phyloP scores from a whole-genome alignment of 2,888 invertebrate genomes.

The Theretra japonica region DNA sequence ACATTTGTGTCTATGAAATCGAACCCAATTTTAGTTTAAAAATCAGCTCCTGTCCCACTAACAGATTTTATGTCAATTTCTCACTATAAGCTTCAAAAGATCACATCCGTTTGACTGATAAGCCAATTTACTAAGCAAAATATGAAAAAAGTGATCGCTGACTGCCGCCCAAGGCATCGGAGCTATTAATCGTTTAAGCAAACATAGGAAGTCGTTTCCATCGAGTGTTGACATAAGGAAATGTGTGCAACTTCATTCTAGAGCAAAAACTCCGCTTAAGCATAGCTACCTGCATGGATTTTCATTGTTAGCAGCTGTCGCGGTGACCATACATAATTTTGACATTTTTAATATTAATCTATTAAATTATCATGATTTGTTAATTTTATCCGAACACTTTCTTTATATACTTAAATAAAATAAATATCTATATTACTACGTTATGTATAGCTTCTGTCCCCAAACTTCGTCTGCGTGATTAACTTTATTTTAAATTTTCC shows the following conservation, averaged over 20 bases:
- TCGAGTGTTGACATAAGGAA: conserved; percentile 32
- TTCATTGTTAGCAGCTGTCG: background rate
- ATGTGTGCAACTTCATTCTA: conserved; percentile 37
- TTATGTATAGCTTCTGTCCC: too few relatives aligned
- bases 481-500: too few relatives aligned
- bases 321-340: background rate
- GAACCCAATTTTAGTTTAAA: background rate
- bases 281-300: conserved; percentile 14
- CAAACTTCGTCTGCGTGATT: too few relatives aligned
- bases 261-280: conserved; percentile 41
- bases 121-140: conserved; percentile 17
- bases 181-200: conserved; percentile 31
- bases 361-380: too few relatives aligned
- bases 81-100: background rate
- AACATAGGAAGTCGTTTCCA: conserved; percentile 34
- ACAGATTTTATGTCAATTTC: background rate
- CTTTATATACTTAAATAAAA: too few relatives aligned
- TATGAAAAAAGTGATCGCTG: conserved; percentile 10
- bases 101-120: conserved; percentile 6
- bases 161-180: conserved; percentile 1
- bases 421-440: too few relatives aligned
- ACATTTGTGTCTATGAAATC: background rate
- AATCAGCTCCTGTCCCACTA: background rate
- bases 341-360: background rate
- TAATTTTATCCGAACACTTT: too few relatives aligned